A percentile compares a stretch with the other conserved stretches of the same genome.
These are phyloP conservation scores for Hydrozoanthus gracilis DNA, from an alignment of 92 coral and sea anemone species.

Conservation along the genomic window DNA sequence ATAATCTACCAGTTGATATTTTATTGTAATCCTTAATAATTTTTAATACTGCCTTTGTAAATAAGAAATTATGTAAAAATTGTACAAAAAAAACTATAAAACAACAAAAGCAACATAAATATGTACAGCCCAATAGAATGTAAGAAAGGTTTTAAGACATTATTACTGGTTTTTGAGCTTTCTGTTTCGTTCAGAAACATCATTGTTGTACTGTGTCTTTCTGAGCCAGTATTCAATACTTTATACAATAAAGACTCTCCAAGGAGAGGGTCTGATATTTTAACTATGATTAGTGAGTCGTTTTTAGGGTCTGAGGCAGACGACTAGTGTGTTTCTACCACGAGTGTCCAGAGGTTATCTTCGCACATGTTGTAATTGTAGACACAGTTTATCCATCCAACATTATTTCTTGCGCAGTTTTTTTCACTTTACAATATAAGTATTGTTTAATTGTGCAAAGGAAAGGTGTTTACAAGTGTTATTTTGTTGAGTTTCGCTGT, in stretches of 20 bases:
- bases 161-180: neutral
- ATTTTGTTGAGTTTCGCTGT: no score
- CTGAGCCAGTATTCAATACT: neutral
- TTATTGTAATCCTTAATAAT: slow-evolving; percentile 11
- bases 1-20: neutral
- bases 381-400: no score
- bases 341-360: no score
- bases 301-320: no score
- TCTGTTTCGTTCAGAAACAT: neutral
- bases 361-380: no score
- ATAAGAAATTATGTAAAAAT: slow-evolving; percentile 27
- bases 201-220: neutral
- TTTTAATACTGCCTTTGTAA: slow-evolving; percentile 28
- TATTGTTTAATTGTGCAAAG: no score
- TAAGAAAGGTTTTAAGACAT: slow-evolving; percentile 1
- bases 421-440: no score
- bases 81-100: slow-evolving; percentile 47
- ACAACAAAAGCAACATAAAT: slow-evolving; percentile 50
- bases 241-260: neutral
- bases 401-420: no score
- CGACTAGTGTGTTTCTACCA: no score
- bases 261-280: neutral
- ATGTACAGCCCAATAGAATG: slow-evolving; percentile 23
- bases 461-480: no score
- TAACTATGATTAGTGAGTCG: no score